These are phyloP conservation scores for Celastrina argiolus DNA, from an alignment of 2,888 invertebrate species.

Conservation along the genomic window DNA sequence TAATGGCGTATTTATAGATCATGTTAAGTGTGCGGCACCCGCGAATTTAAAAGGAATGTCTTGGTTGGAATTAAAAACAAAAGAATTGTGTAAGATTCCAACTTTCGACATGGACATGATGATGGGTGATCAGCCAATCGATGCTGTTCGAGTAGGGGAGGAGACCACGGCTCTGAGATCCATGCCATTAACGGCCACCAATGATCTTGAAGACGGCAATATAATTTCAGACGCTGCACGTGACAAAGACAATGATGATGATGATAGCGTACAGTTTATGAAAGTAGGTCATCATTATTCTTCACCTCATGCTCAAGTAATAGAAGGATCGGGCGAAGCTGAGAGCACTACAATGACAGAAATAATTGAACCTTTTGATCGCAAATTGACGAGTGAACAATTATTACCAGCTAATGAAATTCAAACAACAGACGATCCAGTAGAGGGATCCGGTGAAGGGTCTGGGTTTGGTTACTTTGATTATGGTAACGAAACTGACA, in stretches of 20 bases:
- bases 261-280: conserved; percentile 61
- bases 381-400: conserved; percentile 46
- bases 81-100: conserved; percentile 71
- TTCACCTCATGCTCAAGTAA: conserved; percentile 42
- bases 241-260: conserved; percentile 48
- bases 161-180: conserved; percentile 62
- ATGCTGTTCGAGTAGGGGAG: conserved; percentile 57
- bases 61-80: conserved; percentile 78
- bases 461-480: conserved; percentile 49
- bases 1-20: conserved; percentile 74
- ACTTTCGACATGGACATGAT: conserved; percentile 74
- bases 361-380: conserved; percentile 43
- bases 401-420: conserved; percentile 45
- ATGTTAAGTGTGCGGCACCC: conserved; percentile 77
- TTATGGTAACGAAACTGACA: conserved; percentile 37
- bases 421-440: conserved; percentile 52
- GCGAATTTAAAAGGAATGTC: conserved; percentile 67
- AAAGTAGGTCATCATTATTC: conserved; percentile 50
- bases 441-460: conserved; percentile 64
- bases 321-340: conserved; percentile 65
- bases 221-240: conserved; percentile 50
- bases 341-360: conserved; percentile 68
- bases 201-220: conserved; percentile 63
- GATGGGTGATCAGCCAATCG: conserved; percentile 80
- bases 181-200: conserved; percentile 53